Evolutionary conservation across 30 jellyfish, hydroid and myxozoan species (phyloP).

Genomic region (Morbakka virulenta): DNA sequence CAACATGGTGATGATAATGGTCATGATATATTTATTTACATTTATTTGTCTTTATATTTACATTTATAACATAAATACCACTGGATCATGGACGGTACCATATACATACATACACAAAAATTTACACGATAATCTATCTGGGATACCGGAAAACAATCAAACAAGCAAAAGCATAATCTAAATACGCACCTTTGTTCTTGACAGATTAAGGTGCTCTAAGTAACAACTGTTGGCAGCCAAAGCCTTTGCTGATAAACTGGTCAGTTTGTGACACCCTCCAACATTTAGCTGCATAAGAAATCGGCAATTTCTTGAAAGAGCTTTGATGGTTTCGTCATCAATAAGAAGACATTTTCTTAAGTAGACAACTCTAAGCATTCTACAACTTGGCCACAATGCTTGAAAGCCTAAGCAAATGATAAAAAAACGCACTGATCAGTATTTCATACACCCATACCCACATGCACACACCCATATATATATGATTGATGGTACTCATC

Average conservation of each 20-base stretch:
- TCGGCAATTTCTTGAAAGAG: conserved; percentile 15
- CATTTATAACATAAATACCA: too few species aligned
- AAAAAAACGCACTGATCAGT: neutral
- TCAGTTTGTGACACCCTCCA: conserved; percentile 31
- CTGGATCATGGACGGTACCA: too few species aligned
- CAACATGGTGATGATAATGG: too few species aligned
- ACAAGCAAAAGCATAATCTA: neutral
- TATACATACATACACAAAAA: too few species aligned
- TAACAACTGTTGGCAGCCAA: conserved; percentile 1
- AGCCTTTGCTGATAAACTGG: conserved; percentile 23
- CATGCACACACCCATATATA: too few species aligned
- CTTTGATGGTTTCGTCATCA: conserved; percentile 42
- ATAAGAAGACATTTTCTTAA: conserved; percentile 44
- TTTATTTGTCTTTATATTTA: too few species aligned
- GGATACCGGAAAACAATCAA: neutral
- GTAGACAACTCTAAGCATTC: conserved; percentile 16
- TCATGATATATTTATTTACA: too few species aligned
- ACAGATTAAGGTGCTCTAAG: conserved; percentile 26
- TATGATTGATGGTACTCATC: too few species aligned
- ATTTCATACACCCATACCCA: neutral
- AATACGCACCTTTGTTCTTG: conserved; percentile 56
- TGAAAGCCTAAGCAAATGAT: conserved; percentile 8
- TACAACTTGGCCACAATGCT: conserved; percentile 14
- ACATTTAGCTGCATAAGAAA: conserved; percentile 39
- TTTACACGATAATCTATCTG: too few species aligned